These are phyloP conservation scores for Coenobita brevimanus DNA, from an alignment of 1,140 invertebrate genomes.

Conservation along the genomic window DNA sequence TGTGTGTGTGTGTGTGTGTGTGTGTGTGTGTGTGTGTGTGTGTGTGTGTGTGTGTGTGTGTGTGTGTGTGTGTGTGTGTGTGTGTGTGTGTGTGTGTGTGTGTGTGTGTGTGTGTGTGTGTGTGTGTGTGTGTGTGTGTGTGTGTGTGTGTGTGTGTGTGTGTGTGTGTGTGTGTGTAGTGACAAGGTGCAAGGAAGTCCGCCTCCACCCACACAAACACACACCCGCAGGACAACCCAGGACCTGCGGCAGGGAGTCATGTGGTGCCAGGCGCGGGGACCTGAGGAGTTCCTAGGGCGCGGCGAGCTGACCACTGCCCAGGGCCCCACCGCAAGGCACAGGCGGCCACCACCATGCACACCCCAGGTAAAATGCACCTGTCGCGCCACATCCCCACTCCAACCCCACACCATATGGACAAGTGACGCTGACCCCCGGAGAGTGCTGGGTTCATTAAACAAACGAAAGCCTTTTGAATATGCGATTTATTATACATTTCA, in stretches of 20 bases:
- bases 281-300: background rate
- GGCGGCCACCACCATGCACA: background rate
- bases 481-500: no score
- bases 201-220: no score
- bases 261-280: slow-evolving; percentile 39
- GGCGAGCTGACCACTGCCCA: slow-evolving; percentile 33
- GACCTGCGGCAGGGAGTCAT: slow-evolving; percentile 18
- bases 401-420: background rate
- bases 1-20: no score
- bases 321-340: slow-evolving; percentile 25
- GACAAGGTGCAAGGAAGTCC: no score
- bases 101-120: no score
- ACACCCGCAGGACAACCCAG: background rate
- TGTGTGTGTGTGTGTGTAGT: no score
- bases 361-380: slow-evolving; percentile 19
- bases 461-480: background rate
- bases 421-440: background rate
- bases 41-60: no score
- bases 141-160: no score
- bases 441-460: background rate
- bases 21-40: no score
- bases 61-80: no score
- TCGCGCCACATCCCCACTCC: background rate
- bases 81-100: no score
- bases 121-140: no score